phyloP scores from a whole-genome alignment of 64 coral and sea anemone species.

The Exaiptasia diaphana region DNA sequence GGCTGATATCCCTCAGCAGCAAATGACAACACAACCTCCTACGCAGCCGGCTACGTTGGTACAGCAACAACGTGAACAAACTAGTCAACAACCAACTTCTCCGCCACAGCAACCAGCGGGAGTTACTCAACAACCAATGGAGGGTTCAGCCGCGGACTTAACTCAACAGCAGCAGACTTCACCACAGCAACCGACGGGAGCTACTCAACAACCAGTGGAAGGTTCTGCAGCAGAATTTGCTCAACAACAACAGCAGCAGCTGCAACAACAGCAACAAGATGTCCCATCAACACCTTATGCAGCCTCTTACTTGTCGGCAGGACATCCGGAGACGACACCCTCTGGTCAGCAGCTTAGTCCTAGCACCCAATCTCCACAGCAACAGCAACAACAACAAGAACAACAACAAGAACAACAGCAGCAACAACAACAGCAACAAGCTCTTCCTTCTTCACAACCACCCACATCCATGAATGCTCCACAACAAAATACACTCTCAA shows the following conservation, averaged over 20 bases:
- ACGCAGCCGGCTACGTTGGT: neutral
- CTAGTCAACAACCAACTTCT: neutral
- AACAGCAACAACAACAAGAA: neutral
- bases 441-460: neutral
- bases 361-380: neutral
- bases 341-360: neutral
- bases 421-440: neutral
- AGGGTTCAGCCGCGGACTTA: neutral
- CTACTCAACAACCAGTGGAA: neutral
- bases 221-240: neutral
- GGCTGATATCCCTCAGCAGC: neutral
- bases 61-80: neutral
- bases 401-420: neutral
- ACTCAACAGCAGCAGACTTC: neutral
- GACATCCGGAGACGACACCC: neutral
- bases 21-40: neutral
- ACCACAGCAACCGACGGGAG: neutral
- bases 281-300: neutral
- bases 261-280: neutral
- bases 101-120: neutral
- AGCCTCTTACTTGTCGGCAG: neutral
- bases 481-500: too few species aligned
- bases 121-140: neutral
- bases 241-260: neutral
- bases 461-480: too few species aligned